These are phyloP conservation scores for Gracilinanus agilis DNA, from an alignment of 2,113 vertebrate species.

Conservation along the genomic window DNA sequence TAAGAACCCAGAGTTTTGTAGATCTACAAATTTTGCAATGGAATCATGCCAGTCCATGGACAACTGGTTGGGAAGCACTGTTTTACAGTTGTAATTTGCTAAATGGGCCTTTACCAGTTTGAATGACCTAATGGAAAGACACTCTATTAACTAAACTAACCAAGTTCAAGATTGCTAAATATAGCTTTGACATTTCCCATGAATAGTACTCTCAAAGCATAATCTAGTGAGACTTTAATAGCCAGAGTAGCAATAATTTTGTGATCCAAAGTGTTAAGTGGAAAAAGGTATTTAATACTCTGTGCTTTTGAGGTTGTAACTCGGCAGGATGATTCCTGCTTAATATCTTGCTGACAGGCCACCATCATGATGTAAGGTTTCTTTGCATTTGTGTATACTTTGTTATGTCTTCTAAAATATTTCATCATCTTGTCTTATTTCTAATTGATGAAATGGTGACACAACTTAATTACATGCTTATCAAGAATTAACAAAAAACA, in stretches of 20 bases:
- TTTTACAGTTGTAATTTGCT: slow-evolving; percentile 58
- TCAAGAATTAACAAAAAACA: slow-evolving; percentile 35
- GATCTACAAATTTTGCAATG: not conserved
- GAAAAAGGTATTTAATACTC: slow-evolving; percentile 56
- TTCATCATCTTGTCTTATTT: slow-evolving; percentile 22
- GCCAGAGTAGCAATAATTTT: slow-evolving; percentile 61
- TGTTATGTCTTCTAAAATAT: not conserved
- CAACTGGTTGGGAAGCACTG: not conserved
- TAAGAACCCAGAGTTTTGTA: not conserved
- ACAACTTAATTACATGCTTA: slow-evolving; percentile 33
- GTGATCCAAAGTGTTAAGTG: slow-evolving; percentile 53
- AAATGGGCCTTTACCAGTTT: slow-evolving; percentile 53
- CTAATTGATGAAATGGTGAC: slow-evolving; percentile 7
- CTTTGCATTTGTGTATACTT: not conserved
- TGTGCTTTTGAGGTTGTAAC: slow-evolving; percentile 48
- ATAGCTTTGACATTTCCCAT: slow-evolving; percentile 48
- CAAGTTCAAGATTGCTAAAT: slow-evolving; percentile 49
- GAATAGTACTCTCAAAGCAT: slow-evolving; percentile 66
- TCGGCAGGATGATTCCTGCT: slow-evolving; percentile 34
- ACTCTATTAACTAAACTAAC: slow-evolving; percentile 55
- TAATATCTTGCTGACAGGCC: slow-evolving; percentile 15
- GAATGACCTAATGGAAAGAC: slow-evolving; percentile 54
- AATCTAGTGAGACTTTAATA: slow-evolving; percentile 74
- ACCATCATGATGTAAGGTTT: slow-evolving; percentile 27
- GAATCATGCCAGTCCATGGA: not conserved